Evolutionary conservation across 2,888 invertebrate genomes (phyloP).

Genomic region (Crocallis elinguaria): DNA sequence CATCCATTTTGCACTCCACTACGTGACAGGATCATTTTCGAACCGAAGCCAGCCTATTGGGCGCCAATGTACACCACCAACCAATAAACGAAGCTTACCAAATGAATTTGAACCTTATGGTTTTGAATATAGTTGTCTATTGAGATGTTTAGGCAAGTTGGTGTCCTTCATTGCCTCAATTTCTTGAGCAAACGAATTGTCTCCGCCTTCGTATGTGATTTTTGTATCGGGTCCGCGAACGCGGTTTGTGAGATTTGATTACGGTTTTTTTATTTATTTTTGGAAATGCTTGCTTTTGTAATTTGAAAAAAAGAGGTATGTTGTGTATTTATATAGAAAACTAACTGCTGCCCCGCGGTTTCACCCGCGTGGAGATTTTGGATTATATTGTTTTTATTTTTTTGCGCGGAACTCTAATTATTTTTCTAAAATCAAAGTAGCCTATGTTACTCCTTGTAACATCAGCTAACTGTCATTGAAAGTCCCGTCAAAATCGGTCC

Average conservation of each 20-base stretch:
- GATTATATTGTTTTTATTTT: no score
- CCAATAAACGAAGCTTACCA: background rate
- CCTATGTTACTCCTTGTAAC: no score
- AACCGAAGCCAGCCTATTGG: constrained; percentile 49
- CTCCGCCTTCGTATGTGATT: constrained; percentile 45
- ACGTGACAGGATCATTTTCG: constrained; percentile 49
- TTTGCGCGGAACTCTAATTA: no score
- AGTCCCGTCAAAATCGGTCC: no score
- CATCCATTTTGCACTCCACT: constrained; percentile 49
- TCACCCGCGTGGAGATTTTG: no score
- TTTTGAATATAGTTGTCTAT: background rate
- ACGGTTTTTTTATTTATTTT: constrained; percentile 17
- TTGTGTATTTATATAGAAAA: no score
- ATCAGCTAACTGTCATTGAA: no score
- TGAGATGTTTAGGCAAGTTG: constrained; percentile 18
- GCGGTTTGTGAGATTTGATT: constrained; percentile 33
- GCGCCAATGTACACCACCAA: constrained; percentile 43
- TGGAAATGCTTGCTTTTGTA: constrained; percentile 6
- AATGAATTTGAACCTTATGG: background rate
- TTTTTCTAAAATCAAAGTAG: no score
- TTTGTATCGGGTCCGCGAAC: constrained; percentile 43
- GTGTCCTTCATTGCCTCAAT: constrained; percentile 55
- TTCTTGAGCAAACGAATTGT: constrained; percentile 57
- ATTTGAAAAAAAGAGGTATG: background rate
- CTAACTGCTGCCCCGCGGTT: no score